These are phyloP conservation scores for Tragelaphus buxtoni DNA, from an alignment of 2,113 vertebrate genomes.

Conservation along the genomic window DNA sequence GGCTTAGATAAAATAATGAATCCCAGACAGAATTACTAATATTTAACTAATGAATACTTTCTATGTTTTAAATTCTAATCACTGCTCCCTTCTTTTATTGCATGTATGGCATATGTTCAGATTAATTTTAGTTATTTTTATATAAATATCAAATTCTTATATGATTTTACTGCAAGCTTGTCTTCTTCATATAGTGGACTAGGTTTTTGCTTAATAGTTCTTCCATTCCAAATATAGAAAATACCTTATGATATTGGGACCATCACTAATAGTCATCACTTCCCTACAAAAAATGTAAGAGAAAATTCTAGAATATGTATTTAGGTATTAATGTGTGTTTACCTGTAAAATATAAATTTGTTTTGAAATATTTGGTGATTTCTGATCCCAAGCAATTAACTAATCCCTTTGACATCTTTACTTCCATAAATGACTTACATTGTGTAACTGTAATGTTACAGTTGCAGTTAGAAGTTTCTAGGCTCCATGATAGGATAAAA, in stretches of 20 bases:
- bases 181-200: neutral
- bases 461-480: neutral
- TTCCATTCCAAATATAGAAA: neutral
- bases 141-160: neutral
- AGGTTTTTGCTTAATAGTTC: neutral
- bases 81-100: neutral
- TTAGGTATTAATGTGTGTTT: neutral
- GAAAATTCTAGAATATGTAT: neutral
- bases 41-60: neutral
- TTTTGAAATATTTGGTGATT: neutral
- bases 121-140: neutral
- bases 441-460: neutral
- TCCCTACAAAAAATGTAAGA: neutral
- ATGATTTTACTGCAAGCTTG: neutral
- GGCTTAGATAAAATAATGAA: neutral
- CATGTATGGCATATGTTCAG: neutral
- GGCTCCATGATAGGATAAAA: neutral
- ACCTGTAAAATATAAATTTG: neutral
- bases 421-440: neutral
- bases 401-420: neutral
- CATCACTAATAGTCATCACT: neutral
- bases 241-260: neutral
- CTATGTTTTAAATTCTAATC: neutral
- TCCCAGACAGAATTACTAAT: neutral
- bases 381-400: neutral